These are phyloP conservation scores for Microctonus hyperodae DNA, from an alignment of 2,888 invertebrate species.

Conservation along the genomic window DNA sequence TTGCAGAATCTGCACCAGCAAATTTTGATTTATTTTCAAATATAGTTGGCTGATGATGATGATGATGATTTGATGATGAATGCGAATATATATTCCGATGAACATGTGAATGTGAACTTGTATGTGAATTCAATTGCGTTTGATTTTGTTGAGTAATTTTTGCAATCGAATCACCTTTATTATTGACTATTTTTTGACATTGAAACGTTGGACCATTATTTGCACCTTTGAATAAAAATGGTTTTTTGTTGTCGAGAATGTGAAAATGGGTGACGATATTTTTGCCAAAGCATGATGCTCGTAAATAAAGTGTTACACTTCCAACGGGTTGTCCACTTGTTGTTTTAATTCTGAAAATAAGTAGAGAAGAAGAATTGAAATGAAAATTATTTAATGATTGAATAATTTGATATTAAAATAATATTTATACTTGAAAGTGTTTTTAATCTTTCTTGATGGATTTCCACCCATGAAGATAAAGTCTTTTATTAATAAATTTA, in stretches of 20 bases:
- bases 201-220: slow-evolving; percentile 53
- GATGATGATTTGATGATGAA: no score
- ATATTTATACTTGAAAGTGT: slow-evolving; percentile 63
- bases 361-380: background rate
- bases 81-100: background rate
- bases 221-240: slow-evolving; percentile 55
- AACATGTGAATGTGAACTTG: background rate
- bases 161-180: background rate
- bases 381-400: background rate
- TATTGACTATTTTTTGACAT: slow-evolving; percentile 44
- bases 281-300: slow-evolving; percentile 73
- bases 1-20: background rate
- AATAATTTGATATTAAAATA: background rate
- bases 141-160: background rate
- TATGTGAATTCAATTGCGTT: background rate
- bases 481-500: slow-evolving; percentile 66
- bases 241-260: slow-evolving; percentile 56
- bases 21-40: background rate
- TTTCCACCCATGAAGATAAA: slow-evolving; percentile 60
- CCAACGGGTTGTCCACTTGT: slow-evolving; percentile 67
- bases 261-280: slow-evolving; percentile 73
- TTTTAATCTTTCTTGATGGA: slow-evolving; percentile 70
- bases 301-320: slow-evolving; percentile 69
- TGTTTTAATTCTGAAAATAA: slow-evolving; percentile 62
- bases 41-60: no score